These are phyloP conservation scores for Synergus itoensis DNA, from an alignment of 2,888 invertebrate genomes.

Conservation along the genomic window DNA sequence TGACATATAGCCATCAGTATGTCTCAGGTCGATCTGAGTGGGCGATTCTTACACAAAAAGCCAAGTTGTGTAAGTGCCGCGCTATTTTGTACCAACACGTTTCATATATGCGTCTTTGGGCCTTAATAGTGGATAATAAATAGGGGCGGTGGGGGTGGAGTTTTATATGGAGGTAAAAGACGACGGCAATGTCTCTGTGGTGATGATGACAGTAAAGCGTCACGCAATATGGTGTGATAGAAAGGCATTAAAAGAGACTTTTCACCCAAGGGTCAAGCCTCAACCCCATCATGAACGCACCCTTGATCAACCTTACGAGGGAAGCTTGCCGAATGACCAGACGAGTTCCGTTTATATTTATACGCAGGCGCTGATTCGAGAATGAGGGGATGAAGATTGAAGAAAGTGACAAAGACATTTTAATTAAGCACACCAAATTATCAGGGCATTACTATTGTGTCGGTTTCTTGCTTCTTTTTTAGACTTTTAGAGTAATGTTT, in stretches of 20 bases:
- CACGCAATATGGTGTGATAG: conserved; percentile 37
- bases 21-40: conserved; percentile 22
- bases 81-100: not conserved
- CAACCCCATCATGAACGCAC: conserved; percentile 38
- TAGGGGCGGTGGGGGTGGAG: not conserved
- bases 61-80: conserved; percentile 5
- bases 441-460: not conserved
- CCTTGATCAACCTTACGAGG: conserved; percentile 37
- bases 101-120: not conserved
- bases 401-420: conserved; percentile 32
- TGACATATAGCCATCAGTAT: conserved; percentile 38
- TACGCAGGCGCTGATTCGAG: not conserved
- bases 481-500: too few species aligned
- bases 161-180: conserved; percentile 9
- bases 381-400: conserved; percentile 22
- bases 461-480: not conserved
- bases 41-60: conserved; percentile 27
- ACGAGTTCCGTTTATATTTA: conserved; percentile 8
- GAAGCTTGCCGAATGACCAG: conserved; percentile 31
- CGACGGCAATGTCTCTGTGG: conserved; percentile 36
- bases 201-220: conserved; percentile 35
- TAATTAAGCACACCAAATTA: conserved; percentile 20
- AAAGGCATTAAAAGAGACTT: conserved; percentile 32
- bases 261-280: conserved; percentile 34
- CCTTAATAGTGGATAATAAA: conserved; percentile 3